These are phyloP conservation scores for Clinocottus analis DNA, from an alignment of 2,113 vertebrate species.

Conservation along the genomic window DNA sequence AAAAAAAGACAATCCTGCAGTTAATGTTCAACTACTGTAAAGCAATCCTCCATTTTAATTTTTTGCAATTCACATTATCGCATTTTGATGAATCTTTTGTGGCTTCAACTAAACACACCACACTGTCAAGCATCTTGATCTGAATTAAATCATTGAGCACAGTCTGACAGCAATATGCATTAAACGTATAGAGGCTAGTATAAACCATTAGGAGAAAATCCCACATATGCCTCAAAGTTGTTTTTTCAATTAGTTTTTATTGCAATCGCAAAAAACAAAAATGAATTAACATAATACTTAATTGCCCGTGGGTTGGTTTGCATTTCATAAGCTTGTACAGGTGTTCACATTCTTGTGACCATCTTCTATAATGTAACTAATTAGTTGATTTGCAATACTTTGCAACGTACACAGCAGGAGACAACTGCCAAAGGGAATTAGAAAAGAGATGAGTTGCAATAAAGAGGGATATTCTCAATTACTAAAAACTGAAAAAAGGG, in stretches of 20 bases:
- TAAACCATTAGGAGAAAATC: background rate
- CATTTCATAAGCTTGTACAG: background rate
- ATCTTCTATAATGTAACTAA: constrained; percentile 12
- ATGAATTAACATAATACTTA: background rate
- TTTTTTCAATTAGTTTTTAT: background rate
- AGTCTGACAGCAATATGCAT: background rate
- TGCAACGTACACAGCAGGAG: background rate
- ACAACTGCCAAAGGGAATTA: constrained; percentile 1
- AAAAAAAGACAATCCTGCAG: background rate
- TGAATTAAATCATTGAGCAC: background rate
- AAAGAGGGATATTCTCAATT: background rate
- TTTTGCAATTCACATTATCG: background rate
- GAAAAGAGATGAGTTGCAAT: background rate
- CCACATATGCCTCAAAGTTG: background rate
- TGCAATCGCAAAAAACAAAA: background rate
- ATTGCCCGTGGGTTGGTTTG: constrained; percentile 3
- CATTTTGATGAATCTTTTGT: constrained; percentile 1
- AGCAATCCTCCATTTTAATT: background rate
- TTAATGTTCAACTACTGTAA: background rate
- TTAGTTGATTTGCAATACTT: constrained; percentile 4
- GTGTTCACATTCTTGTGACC: constrained; percentile 3
- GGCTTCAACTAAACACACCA: background rate
- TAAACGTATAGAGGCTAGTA: background rate
- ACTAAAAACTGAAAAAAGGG: background rate
- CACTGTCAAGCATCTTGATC: background rate